phyloP scores from a whole-genome alignment of 2,113 vertebrate genomes.

The Sisor rabdophorus region DNA sequence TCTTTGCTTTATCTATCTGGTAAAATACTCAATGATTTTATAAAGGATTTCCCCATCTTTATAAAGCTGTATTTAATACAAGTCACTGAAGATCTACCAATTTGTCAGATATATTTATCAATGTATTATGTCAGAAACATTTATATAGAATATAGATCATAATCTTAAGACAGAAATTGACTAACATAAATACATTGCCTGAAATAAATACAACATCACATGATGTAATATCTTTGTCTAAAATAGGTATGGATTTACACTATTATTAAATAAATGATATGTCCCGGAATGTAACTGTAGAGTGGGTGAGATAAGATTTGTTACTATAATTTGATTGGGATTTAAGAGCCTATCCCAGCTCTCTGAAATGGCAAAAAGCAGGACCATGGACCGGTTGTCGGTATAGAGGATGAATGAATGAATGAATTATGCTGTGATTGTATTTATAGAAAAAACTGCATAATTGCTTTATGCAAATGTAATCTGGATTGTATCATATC shows the following conservation, averaged over 20 bases:
- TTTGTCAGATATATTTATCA: conserved; percentile 3
- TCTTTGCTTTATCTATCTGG: too few relatives aligned
- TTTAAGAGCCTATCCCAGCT: too few relatives aligned
- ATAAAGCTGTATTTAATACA: not conserved
- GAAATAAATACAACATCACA: not conserved
- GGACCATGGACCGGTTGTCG: too few relatives aligned
- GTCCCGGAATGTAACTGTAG: not conserved
- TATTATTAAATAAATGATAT: conserved; percentile 25
- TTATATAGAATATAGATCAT: not conserved
- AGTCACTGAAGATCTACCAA: not conserved
- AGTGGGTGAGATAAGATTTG: not conserved
- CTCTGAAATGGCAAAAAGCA: too few relatives aligned
- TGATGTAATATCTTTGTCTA: conserved; percentile 9
- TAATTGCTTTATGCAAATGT: too few relatives aligned
- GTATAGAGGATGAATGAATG: too few relatives aligned
- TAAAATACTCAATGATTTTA: too few relatives aligned
- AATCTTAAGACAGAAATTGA: not conserved
- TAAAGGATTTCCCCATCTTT: not conserved
- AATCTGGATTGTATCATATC: too few relatives aligned
- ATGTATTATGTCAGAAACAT: not conserved
- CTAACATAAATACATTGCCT: not conserved
- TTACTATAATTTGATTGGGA: not conserved
- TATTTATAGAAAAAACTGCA: too few relatives aligned
- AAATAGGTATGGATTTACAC: not conserved
- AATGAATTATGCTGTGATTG: too few relatives aligned